phyloP scores from a whole-genome alignment of 1,140 invertebrate genomes.

The Dendroctonus valens region DNA sequence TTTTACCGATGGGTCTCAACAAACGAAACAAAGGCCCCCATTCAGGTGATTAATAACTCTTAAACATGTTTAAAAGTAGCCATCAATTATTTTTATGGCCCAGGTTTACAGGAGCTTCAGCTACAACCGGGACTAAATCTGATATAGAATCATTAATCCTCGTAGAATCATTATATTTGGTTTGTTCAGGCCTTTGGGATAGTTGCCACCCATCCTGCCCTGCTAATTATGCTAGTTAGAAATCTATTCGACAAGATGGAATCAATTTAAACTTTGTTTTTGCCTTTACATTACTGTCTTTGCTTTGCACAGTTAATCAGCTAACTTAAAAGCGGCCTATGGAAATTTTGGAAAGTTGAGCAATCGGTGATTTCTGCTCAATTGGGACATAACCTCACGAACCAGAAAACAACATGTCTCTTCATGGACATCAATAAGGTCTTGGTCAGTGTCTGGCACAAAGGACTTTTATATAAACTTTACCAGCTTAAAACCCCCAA shows the following conservation, averaged over 20 bases:
- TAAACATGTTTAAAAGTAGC: constrained; percentile 22
- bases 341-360: no score
- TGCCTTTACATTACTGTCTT: no score
- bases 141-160: constrained; percentile 22
- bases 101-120: constrained; percentile 18
- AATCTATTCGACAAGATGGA: neutral
- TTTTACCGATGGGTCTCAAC: neutral
- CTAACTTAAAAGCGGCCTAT: no score
- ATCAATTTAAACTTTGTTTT: no score
- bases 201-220: constrained; percentile 9
- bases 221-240: neutral
- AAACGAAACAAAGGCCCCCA: constrained; percentile 11
- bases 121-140: constrained; percentile 10
- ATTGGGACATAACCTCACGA: no score
- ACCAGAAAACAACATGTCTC: no score
- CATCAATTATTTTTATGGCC: constrained; percentile 26
- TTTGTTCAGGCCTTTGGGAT: constrained; percentile 7
- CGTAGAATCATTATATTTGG: constrained; percentile 5
- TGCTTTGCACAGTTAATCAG: no score
- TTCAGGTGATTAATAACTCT: constrained; percentile 16
- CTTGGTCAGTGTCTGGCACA: no score
- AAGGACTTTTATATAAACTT: no score
- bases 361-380: no score
- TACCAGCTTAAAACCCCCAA: no score
- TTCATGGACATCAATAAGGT: no score